Conservation (phyloP, 2,888 invertebrate genomes). For the Heliconius aoede region DNA sequence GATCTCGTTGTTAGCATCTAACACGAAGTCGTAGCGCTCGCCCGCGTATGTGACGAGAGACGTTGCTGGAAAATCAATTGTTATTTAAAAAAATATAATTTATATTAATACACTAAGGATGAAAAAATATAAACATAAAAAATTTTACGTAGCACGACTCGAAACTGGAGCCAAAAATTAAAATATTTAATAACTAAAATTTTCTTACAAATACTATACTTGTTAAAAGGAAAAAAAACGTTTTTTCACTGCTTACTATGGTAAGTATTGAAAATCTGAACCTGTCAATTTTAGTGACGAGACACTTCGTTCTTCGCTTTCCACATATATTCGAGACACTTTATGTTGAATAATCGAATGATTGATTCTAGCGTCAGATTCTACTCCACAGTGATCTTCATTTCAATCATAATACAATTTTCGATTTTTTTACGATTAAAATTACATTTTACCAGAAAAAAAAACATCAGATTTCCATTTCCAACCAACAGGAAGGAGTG, state of each 20-base stretch:
- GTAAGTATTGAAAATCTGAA: too few species aligned
- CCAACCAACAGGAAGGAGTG: constrained; percentile 9
- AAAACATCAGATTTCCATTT: not conserved
- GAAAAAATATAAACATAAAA: not conserved
- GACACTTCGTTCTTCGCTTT: too few species aligned
- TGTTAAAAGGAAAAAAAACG: too few species aligned
- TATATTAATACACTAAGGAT: not conserved
- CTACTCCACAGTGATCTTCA: too few species aligned
- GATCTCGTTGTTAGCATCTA: constrained; percentile 88
- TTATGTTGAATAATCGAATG: too few species aligned
- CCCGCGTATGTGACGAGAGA: constrained; percentile 91
- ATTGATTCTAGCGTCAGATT: too few species aligned
- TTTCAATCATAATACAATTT: not conserved
- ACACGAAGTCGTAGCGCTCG: constrained; percentile 92
- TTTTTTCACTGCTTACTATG: too few species aligned
- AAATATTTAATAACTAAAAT: not conserved
- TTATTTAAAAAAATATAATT: not conserved
- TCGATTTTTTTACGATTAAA: not conserved
- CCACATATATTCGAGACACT: too few species aligned
- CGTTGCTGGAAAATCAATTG: constrained; percentile 74
- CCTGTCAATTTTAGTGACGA: too few species aligned
- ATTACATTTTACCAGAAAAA: not conserved
- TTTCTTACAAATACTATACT: not conserved
- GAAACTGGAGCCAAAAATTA: too few species aligned
- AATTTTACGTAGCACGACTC: too few species aligned